Percentiles rank a stretch among this genome's conserved stretches.
Conservation (phyloP, 2,888 invertebrate genomes). For the Papilio gigon region DNA sequence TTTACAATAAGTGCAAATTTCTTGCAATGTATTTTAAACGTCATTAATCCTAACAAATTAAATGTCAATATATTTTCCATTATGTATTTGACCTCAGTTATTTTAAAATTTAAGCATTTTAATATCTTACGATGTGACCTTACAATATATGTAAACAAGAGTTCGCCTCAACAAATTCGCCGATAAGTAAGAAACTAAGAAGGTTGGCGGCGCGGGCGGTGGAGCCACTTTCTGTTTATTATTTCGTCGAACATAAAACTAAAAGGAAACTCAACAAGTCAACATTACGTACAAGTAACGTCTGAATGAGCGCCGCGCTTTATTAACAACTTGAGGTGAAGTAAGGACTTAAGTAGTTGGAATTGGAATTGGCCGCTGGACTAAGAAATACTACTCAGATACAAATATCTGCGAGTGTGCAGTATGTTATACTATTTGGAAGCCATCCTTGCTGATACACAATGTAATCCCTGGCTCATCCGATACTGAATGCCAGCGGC, state of each 20-base stretch:
- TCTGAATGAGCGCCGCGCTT: background rate
- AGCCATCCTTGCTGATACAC: too few species aligned
- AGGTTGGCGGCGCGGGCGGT: too few species aligned
- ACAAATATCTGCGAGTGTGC: too few species aligned
- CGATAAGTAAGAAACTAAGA: too few species aligned
- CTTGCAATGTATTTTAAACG: background rate
- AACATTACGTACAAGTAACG: background rate
- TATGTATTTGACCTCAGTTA: background rate
- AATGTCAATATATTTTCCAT: slow-evolving; percentile 22
- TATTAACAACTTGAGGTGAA: background rate
- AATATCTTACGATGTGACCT: background rate
- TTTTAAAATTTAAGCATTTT: background rate
- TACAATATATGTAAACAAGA: background rate
- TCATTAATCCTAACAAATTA: background rate
- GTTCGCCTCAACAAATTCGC: too few species aligned
- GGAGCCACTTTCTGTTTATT: slow-evolving; percentile 77
- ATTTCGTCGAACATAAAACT: slow-evolving; percentile 84
- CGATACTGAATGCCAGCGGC: too few species aligned
- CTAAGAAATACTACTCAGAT: too few species aligned
- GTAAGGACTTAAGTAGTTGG: background rate
- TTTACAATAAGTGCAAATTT: background rate
- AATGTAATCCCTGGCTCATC: too few species aligned
- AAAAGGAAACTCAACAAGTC: slow-evolving; percentile 85
- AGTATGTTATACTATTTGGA: too few species aligned
- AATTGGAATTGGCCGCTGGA: background rate